Conservation (phyloP, 2,888 invertebrate genomes). For the Pammene aurita region DNA sequence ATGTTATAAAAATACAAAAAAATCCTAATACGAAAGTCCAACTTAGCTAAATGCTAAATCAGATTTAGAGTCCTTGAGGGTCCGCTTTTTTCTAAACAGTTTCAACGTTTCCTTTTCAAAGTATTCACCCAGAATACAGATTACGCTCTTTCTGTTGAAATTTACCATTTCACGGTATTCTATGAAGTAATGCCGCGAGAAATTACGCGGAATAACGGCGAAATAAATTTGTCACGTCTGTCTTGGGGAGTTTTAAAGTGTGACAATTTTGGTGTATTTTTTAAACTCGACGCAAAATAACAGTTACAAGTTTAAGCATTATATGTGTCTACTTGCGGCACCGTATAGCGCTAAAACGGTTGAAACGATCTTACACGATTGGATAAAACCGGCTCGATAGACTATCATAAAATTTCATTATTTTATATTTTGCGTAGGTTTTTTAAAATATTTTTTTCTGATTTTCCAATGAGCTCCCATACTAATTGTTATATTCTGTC, state of each 20-base stretch:
- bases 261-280: background rate
- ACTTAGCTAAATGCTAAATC: constrained; percentile 23
- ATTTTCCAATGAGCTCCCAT: too few species aligned
- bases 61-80: constrained; percentile 23
- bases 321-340: too few species aligned
- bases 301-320: too few species aligned
- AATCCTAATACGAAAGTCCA: background rate
- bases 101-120: constrained; percentile 14
- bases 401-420: too few species aligned
- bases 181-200: constrained; percentile 1
- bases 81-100: constrained; percentile 14
- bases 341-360: too few species aligned
- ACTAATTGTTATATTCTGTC: too few species aligned
- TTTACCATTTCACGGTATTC: constrained; percentile 14
- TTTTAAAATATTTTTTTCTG: too few species aligned
- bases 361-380: too few species aligned
- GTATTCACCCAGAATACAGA: constrained; percentile 19
- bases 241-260: background rate
- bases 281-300: too few species aligned
- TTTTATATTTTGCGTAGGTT: too few species aligned
- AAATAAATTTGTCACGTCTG: background rate
- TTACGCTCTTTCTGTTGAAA: background rate
- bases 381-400: too few species aligned
- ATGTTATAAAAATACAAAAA: background rate
- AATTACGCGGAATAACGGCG: background rate